phyloP scores from a whole-genome alignment of 2,888 invertebrate genomes.

The Mimas tiliae region DNA sequence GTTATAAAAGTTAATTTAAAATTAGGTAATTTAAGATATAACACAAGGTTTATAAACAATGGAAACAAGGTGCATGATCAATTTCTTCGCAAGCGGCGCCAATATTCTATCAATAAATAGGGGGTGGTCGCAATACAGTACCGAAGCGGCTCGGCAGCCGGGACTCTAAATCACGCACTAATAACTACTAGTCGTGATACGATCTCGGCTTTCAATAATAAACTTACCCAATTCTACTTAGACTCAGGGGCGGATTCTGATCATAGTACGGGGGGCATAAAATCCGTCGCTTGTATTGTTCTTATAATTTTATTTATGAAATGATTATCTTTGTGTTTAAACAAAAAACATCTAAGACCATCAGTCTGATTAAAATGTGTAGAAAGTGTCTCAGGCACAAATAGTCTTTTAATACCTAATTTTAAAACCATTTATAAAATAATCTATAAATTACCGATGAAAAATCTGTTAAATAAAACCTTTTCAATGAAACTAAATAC shows the following conservation, averaged over 20 bases:
- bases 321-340: too few relatives aligned
- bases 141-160: constrained; percentile 45
- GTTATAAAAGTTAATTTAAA: too few relatives aligned
- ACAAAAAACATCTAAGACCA: too few relatives aligned
- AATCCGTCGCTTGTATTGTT: neutral
- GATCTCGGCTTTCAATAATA: constrained; percentile 80
- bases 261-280: neutral
- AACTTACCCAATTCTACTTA: constrained; percentile 72
- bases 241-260: constrained; percentile 28
- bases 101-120: constrained; percentile 65
- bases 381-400: too few relatives aligned
- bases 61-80: constrained; percentile 33
- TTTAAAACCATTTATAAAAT: too few relatives aligned
- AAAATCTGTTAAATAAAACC: neutral
- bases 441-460: too few relatives aligned
- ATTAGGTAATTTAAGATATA: too few relatives aligned
- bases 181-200: constrained; percentile 77
- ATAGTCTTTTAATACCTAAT: too few relatives aligned
- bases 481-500: constrained; percentile 4
- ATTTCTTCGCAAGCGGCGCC: constrained; percentile 43
- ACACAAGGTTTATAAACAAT: neutral
- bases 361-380: too few relatives aligned
- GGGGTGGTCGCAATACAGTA: constrained; percentile 67
- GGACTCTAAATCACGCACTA: constrained; percentile 77
- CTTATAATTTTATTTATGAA: too few relatives aligned